These are phyloP conservation scores for Temnothorax curvispinosus DNA, from an alignment of 1,140 invertebrate species.

Conservation along the genomic window DNA sequence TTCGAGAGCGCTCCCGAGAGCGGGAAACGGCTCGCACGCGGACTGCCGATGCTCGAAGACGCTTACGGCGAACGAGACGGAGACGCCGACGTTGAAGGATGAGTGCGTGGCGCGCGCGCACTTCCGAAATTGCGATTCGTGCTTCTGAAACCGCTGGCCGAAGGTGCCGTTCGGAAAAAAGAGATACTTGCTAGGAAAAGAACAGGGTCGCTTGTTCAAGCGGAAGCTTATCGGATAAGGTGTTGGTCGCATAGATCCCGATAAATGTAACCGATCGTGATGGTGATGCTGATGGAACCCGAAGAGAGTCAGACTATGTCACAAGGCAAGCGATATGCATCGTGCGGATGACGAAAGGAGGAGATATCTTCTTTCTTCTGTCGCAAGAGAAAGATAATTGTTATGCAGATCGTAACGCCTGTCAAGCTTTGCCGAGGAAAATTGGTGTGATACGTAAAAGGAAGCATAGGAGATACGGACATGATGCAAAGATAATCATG, in stretches of 20 bases:
- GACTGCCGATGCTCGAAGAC: slow-evolving; percentile 53
- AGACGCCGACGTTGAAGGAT: slow-evolving; percentile 59
- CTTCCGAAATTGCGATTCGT: slow-evolving; percentile 37
- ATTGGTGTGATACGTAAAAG: not conserved
- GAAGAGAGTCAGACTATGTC: not conserved
- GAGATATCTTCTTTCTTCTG: not conserved
- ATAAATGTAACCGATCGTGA: not conserved
- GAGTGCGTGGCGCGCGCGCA: slow-evolving; percentile 56
- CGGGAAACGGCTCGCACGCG: slow-evolving; percentile 56
- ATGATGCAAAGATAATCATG: not conserved
- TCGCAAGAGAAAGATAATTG: not conserved
- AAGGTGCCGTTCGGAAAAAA: not conserved
- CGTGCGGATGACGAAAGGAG: not conserved
- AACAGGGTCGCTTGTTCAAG: not conserved
- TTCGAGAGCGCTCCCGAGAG: slow-evolving; percentile 34
- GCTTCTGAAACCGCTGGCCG: not conserved
- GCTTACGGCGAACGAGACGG: slow-evolving; percentile 56
- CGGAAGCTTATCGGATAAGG: not conserved
- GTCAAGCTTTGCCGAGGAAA: not conserved
- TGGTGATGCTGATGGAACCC: too few relatives aligned
- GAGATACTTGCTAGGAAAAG: not conserved
- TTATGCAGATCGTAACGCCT: not conserved
- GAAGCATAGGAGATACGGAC: not conserved
- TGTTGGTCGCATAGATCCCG: not conserved
- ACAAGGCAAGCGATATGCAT: not conserved